phyloP scores from a whole-genome alignment of 37 sponge, comb jelly and placozoan species.

The Cliona cf. orientalis region DNA sequence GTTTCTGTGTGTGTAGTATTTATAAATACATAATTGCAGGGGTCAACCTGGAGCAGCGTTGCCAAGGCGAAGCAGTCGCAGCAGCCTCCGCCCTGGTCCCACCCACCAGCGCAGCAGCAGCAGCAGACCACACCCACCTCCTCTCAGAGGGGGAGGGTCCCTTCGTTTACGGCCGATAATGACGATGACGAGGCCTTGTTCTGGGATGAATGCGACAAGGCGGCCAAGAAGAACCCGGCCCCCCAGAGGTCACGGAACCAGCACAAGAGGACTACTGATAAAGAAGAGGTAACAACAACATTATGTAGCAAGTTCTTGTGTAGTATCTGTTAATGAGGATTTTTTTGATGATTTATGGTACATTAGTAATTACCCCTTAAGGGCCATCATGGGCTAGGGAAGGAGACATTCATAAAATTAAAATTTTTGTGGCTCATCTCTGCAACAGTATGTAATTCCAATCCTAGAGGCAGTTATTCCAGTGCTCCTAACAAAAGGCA shows the following conservation, averaged over 20 bases:
- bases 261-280: constrained; percentile 19
- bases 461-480: no score
- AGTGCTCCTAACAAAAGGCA: no score
- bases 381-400: no score
- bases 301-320: neutral
- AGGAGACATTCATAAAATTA: no score
- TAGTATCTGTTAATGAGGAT: no score
- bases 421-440: no score
- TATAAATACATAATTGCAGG: no score
- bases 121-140: neutral
- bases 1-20: no score
- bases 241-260: no score
- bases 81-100: constrained; percentile 25
- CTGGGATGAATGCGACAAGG: constrained; percentile 64
- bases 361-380: no score
- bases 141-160: neutral
- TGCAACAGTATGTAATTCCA: no score
- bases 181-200: constrained; percentile 27
- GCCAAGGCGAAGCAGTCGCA: constrained; percentile 19
- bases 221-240: constrained; percentile 45
- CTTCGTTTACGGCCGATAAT: neutral
- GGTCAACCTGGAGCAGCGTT: constrained; percentile 39
- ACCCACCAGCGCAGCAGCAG: constrained; percentile 3
- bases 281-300: constrained; percentile 46
- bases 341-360: no score